Evolutionary conservation across 2,797 vertebrate genomes (phyloP).

Genomic region (Gephyroberyx darwinii): DNA sequence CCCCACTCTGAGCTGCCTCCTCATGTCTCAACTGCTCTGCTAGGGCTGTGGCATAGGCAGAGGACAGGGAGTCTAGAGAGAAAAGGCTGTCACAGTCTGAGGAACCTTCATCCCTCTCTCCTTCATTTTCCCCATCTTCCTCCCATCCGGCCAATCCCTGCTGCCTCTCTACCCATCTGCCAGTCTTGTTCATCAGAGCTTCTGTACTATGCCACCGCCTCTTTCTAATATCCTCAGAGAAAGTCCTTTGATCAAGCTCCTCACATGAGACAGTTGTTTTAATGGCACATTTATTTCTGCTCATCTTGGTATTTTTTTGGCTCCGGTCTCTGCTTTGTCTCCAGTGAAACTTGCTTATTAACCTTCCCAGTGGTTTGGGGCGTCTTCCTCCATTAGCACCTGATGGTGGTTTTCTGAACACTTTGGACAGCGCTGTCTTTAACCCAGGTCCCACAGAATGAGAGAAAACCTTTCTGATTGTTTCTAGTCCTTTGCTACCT

Average conservation of each 20-base stretch:
- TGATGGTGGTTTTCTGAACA: conserved; percentile 79
- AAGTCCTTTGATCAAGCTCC: conserved; percentile 78
- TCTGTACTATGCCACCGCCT: conserved; percentile 84
- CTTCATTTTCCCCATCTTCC: conserved; percentile 65
- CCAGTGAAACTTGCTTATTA: conserved; percentile 63
- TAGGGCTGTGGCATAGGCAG: conserved; percentile 80
- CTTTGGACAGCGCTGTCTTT: conserved; percentile 76
- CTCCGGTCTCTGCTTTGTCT: conserved; percentile 58
- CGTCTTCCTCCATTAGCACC: conserved; percentile 63
- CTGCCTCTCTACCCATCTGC: conserved; percentile 72
- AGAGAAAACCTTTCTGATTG: conserved; percentile 65
- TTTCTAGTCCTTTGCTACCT: conserved; percentile 62
- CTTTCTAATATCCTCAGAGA: conserved; percentile 49
- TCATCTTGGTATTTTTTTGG: conserved; percentile 56
- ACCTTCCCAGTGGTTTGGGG: conserved; percentile 68
- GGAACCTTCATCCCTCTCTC: conserved; percentile 68
- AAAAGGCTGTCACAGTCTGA: conserved; percentile 92
- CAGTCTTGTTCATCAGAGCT: conserved; percentile 73
- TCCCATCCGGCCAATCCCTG: conserved; percentile 70
- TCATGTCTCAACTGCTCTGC: conserved; percentile 80
- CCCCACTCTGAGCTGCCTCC: conserved; percentile 79
- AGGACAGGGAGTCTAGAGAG: conserved; percentile 94
- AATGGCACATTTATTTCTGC: conserved; percentile 64
- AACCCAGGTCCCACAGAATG: conserved; percentile 73
- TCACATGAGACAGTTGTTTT: conserved; percentile 83